Percentiles rank a stretch among this genome's conserved stretches.
These are phyloP conservation scores for Thermophis baileyi DNA, from an alignment of 2,113 vertebrate species.

Conservation along the genomic window DNA sequence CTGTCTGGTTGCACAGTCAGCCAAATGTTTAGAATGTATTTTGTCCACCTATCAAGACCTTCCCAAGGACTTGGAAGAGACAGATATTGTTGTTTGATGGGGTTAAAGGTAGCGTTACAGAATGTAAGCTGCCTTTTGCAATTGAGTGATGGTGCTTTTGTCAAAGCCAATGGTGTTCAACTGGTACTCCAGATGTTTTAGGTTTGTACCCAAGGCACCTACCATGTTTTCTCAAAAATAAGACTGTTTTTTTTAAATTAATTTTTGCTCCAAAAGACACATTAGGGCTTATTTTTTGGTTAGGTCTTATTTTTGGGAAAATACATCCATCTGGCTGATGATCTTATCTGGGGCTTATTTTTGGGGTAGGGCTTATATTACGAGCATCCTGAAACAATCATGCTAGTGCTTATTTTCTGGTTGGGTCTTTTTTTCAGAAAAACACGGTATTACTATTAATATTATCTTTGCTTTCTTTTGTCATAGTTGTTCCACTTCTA, in stretches of 20 bases:
- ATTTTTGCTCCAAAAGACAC: too few relatives aligned
- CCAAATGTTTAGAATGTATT: neutral
- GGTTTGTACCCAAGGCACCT: neutral
- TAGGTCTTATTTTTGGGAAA: too few relatives aligned
- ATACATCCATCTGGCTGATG: too few relatives aligned
- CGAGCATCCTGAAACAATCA: too few relatives aligned
- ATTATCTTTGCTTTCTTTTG: neutral
- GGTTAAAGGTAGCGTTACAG: neutral
- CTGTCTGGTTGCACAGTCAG: neutral
- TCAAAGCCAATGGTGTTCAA: neutral
- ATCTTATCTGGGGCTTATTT: too few relatives aligned
- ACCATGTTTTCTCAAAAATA: too few relatives aligned
- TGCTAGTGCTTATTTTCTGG: too few relatives aligned
- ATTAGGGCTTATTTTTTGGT: too few relatives aligned
- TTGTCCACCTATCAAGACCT: neutral
- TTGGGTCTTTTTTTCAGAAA: too few relatives aligned
- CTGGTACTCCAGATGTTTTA: neutral
- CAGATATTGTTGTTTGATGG: neutral
- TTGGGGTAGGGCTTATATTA: too few relatives aligned
- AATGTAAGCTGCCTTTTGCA: neutral
- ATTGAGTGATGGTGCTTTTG: neutral
- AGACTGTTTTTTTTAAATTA: too few relatives aligned
- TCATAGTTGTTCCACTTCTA: neutral
- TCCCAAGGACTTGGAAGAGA: neutral
- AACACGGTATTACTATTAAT: neutral